A percentile compares a stretch with the other conserved stretches of the same genome.
Conservation (phyloP, 2,888 invertebrate genomes). For the Pocota personata region DNA sequence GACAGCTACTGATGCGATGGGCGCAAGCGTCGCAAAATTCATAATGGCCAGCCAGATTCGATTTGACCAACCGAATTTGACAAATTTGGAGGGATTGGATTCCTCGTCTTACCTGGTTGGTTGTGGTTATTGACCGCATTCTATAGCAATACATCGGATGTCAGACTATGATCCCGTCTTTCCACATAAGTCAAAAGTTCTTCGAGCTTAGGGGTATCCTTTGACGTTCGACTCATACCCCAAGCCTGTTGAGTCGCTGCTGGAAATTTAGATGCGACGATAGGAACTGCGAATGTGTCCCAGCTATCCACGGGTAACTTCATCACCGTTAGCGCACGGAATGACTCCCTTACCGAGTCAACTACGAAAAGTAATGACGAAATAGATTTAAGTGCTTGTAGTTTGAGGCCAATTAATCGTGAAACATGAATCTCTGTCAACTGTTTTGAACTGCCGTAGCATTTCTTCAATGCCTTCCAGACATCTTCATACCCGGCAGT, state of each 20-base stretch:
- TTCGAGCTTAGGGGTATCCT: constrained; percentile 26
- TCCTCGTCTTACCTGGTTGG: background rate
- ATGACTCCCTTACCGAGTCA: constrained; percentile 44
- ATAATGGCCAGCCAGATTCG: constrained; percentile 27
- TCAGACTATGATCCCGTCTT: constrained; percentile 34
- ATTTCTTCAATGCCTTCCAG: constrained; percentile 35
- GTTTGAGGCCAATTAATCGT: constrained; percentile 30
- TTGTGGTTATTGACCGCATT: background rate
- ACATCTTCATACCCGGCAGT: constrained; percentile 33
- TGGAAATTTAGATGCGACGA: constrained; percentile 27
- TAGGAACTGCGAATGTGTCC: constrained; percentile 49
- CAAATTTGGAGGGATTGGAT: background rate
- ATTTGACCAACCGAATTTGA: constrained; percentile 4
- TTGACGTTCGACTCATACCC: constrained; percentile 24
- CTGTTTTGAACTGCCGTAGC: constrained; percentile 34
- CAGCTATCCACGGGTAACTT: constrained; percentile 46
- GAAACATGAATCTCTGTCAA: constrained; percentile 54
- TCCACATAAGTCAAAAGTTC: constrained; percentile 24
- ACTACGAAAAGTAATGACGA: constrained; percentile 20
- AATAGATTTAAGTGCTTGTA: constrained; percentile 3
- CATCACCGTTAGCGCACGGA: constrained; percentile 52
- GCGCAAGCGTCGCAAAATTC: constrained; percentile 12
- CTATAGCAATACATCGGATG: constrained; percentile 19
- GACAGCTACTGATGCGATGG: constrained; percentile 17
- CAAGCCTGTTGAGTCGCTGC: constrained; percentile 16